Evolutionary conservation across 2,888 invertebrate species (phyloP).

Genomic region (Lepeophtheirus nordmannii): DNA sequence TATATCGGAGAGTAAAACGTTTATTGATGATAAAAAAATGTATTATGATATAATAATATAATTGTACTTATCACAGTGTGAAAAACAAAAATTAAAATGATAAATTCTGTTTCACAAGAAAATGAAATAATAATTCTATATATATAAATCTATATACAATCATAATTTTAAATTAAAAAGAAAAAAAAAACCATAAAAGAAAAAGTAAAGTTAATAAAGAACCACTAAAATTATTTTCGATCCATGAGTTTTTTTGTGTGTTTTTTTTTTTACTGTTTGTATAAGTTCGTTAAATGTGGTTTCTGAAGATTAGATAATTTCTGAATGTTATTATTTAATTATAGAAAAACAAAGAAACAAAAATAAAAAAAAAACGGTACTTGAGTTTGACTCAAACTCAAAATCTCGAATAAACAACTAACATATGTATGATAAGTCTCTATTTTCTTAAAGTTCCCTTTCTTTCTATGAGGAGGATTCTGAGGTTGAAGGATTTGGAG

Average conservation of each 20-base stretch:
- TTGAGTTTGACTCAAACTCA: too few species aligned
- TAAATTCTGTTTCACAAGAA: slow-evolving; percentile 1
- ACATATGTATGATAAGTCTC: too few species aligned
- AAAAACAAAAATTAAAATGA: background rate
- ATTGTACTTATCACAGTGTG: slow-evolving; percentile 6
- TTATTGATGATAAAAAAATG: background rate
- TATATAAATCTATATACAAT: background rate
- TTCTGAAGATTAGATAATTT: too few species aligned
- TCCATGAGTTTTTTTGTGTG: background rate
- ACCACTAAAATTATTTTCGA: background rate
- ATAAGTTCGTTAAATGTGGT: too few species aligned
- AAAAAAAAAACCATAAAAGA: background rate
- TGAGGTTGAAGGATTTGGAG: background rate
- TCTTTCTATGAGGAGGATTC: background rate
- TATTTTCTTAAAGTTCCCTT: background rate
- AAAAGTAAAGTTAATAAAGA: background rate
- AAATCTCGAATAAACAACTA: too few species aligned
- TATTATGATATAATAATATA: background rate
- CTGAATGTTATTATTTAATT: too few species aligned
- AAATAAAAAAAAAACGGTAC: too few species aligned
- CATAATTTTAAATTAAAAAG: background rate
- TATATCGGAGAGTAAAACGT: too few species aligned
- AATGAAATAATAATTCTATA: background rate
- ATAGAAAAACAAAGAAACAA: too few species aligned
- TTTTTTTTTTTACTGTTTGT: background rate